Evolutionary conservation across 1,140 invertebrate species (phyloP), one percentile per base, ranked within the genome.

Genomic region (Chironomus tepperi): DNA sequence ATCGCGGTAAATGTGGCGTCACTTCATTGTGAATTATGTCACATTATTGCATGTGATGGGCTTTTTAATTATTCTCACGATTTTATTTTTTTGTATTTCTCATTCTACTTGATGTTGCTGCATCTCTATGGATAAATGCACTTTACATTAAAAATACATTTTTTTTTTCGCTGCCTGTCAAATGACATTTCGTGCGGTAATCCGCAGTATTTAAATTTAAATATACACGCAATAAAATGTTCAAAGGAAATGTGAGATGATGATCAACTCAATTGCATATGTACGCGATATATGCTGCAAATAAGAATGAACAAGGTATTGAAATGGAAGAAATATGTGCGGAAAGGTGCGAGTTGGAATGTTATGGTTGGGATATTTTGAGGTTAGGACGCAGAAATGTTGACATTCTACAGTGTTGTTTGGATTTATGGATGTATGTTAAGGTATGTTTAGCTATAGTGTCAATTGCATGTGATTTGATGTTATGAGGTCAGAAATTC

Each of bases 21-120:
- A 57, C 47, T 57, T 57, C n/a, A n/a, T n/a, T 57, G 47, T 57
- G 47, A 57, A 57, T 57, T 57, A 57, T 57, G 47, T 57, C 47
- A 57, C 47, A 57, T 57, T 57, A 57, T n/a, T 57, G 47, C 47
- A 57, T 57, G 47, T 57, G 47, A 57, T 57, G n/a, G 47, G 12
- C 3, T 12, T 34, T 34, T 34, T 57, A 57, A 57, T 57, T 57
- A 57, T 57, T 57, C 47, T 57, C 47, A 57, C 47, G 47, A 57
- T 57, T 57, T 57, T 57, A 12, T 57, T 57, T n/a, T 5, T 5
- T 34, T 34, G n/a, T n/a, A n/a, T n/a, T n/a, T n/a, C n/a, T 34
- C 24, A 5, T 34, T 34, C 24, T 34, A n/a, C 24, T 34, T 34
- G 24, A 5, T 34, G 5, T 5, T 34, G 24, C 24, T 34, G 24